phyloP scores from a whole-genome alignment of 2,888 invertebrate species.

The Allophyes oxyacanthae region DNA sequence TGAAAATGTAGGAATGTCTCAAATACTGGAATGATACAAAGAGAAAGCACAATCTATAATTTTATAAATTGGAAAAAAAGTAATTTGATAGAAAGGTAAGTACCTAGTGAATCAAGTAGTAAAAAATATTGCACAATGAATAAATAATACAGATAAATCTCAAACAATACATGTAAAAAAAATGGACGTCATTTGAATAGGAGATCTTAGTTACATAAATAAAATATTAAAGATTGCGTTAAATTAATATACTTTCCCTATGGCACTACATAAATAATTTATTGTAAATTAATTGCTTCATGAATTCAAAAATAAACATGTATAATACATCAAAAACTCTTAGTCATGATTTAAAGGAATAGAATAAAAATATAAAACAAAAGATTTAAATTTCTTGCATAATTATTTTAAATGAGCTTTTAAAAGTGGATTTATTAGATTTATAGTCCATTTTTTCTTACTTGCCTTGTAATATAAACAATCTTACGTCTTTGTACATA shows the following conservation, averaged over 20 bases:
- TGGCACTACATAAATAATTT: slow-evolving; percentile 78
- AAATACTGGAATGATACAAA: slow-evolving; percentile 43
- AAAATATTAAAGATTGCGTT: slow-evolving; percentile 56
- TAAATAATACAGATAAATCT: slow-evolving; percentile 49
- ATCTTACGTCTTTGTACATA: too few species aligned
- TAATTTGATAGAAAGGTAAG: slow-evolving; percentile 13
- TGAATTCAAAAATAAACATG: slow-evolving; percentile 52
- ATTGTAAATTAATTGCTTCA: slow-evolving; percentile 60
- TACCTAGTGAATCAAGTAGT: slow-evolving; percentile 23
- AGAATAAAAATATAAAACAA: background rate
- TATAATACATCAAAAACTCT: slow-evolving; percentile 29
- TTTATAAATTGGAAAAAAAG: slow-evolving; percentile 21
- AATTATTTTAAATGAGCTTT: background rate
- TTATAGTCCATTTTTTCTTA: too few species aligned
- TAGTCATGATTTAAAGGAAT: slow-evolving; percentile 21
- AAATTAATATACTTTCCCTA: slow-evolving; percentile 69
- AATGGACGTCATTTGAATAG: slow-evolving; percentile 68
- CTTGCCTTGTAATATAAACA: too few species aligned
- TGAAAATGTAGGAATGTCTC: slow-evolving; percentile 58
- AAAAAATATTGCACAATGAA: slow-evolving; percentile 57
- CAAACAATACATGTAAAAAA: slow-evolving; percentile 49
- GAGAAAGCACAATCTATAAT: slow-evolving; percentile 22
- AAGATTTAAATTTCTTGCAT: background rate
- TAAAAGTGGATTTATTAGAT: background rate
- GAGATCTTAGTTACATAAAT: slow-evolving; percentile 66